These are phyloP conservation scores for Mythimna impura DNA, from an alignment of 2,888 invertebrate species.

Conservation along the genomic window DNA sequence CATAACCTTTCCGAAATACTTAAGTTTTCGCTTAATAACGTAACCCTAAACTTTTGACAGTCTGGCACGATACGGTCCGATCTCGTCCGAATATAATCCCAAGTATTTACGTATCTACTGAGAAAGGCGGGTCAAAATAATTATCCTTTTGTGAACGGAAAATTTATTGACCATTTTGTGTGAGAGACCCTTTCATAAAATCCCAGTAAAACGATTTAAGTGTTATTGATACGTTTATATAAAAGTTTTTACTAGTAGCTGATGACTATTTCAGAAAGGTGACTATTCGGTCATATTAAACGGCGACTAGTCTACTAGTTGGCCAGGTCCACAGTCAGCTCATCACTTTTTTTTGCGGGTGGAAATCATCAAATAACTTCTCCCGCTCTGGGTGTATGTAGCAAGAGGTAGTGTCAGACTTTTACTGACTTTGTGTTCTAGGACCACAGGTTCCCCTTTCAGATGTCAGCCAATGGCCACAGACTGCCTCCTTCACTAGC, in stretches of 20 bases:
- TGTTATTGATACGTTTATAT: neutral
- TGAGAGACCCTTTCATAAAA: neutral
- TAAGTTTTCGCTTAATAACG: conserved; percentile 28
- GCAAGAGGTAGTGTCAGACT: no score
- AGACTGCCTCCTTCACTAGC: no score
- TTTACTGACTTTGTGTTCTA: no score
- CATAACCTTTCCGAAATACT: conserved; percentile 32
- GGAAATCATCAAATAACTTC: no score
- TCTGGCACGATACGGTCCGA: conserved; percentile 2
- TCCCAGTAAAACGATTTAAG: neutral
- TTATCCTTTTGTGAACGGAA: conserved; percentile 29
- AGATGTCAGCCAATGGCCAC: no score
- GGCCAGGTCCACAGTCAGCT: neutral
- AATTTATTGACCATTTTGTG: conserved; percentile 12
- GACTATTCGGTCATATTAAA: neutral
- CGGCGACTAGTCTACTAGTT: neutral
- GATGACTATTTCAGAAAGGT: neutral
- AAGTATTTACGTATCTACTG: conserved; percentile 41
- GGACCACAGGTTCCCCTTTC: no score
- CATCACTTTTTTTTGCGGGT: neutral
- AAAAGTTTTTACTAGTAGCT: neutral
- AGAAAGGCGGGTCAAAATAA: conserved; percentile 35
- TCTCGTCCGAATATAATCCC: conserved; percentile 41
- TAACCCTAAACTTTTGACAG: conserved; percentile 52
- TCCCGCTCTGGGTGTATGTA: no score